Evolutionary conservation across 2,797 vertebrate genomes (phyloP).

Genomic region (Gouania willdenowi): DNA sequence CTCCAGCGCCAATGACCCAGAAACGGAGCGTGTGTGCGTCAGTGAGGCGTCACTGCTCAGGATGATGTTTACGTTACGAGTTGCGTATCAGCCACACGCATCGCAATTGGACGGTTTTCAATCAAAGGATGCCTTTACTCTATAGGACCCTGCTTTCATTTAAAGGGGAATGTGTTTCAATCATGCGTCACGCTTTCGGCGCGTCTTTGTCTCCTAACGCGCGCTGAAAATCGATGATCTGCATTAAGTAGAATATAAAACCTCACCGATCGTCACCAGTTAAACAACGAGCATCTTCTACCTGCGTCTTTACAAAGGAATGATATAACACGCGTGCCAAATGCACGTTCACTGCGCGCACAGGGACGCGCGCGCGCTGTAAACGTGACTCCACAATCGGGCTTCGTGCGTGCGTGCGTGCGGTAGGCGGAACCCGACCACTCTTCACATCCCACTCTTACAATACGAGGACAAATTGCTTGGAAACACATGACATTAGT

Average conservation of each 20-base stretch:
- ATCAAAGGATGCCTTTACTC: not conserved
- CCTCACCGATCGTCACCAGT: not conserved
- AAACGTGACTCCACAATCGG: too few species aligned
- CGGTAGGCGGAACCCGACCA: constrained; percentile 64
- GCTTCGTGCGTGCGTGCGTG: constrained; percentile 24
- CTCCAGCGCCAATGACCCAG: constrained; percentile 62
- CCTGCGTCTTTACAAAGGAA: not conserved
- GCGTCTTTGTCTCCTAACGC: constrained; percentile 11
- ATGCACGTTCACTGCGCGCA: constrained; percentile 20
- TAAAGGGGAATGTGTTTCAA: constrained; percentile 7
- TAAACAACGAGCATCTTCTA: not conserved
- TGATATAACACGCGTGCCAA: constrained; percentile 26
- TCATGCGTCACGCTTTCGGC: not conserved
- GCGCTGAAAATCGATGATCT: constrained; percentile 4
- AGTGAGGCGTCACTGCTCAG: constrained; percentile 32
- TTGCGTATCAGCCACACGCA: constrained; percentile 14
- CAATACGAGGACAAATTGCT: constrained; percentile 33
- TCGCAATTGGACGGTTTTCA: constrained; percentile 14
- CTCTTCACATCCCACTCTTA: constrained; percentile 59
- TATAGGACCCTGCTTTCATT: not conserved
- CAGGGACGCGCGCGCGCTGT: too few species aligned
- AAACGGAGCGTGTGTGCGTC: constrained; percentile 58
- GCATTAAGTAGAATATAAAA: too few species aligned
- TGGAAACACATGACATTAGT: constrained; percentile 49
- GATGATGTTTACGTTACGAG: constrained; percentile 29